Evolutionary conservation across 2,797 vertebrate species (phyloP).

Genomic region (Hippoglossus hippoglossus): DNA sequence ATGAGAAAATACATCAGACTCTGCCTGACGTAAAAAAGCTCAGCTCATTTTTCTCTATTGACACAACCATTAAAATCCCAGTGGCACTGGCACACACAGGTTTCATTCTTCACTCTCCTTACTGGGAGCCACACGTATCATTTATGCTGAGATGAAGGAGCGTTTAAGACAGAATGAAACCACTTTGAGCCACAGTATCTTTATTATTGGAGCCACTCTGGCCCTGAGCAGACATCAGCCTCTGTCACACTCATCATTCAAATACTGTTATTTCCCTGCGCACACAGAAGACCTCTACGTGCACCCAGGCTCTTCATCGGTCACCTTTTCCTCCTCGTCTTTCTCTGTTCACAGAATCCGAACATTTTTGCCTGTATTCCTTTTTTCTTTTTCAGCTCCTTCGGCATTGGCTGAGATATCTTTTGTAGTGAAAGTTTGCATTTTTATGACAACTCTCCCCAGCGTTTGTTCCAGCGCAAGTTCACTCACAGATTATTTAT

Average conservation of each 20-base stretch:
- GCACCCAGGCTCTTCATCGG: conserved; percentile 32
- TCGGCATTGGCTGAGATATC: background rate
- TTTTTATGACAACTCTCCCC: conserved; percentile 37
- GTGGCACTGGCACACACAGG: conserved; percentile 42
- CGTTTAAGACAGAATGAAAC: conserved; percentile 72
- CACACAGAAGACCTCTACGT: conserved; percentile 2
- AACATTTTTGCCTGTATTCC: background rate
- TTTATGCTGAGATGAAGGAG: conserved; percentile 75
- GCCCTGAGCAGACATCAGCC: conserved; percentile 75
- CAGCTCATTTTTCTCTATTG: conserved; percentile 31
- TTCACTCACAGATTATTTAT: conserved; percentile 57
- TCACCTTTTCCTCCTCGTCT: conserved; percentile 18
- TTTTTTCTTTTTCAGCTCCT: background rate
- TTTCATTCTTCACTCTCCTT: conserved; percentile 63
- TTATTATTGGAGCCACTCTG: conserved; percentile 68
- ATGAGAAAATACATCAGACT: conserved; percentile 27
- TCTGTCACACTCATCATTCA: conserved; percentile 76
- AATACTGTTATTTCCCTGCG: conserved; percentile 59
- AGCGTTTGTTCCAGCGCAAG: conserved; percentile 25
- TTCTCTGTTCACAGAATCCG: background rate
- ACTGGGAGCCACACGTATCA: conserved; percentile 51
- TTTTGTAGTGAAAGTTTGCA: conserved; percentile 22
- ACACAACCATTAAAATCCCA: conserved; percentile 45
- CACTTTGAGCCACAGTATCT: conserved; percentile 63
- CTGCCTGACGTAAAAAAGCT: conserved; percentile 32